phyloP scores from a whole-genome alignment of 2,888 invertebrate species.

The Ceriagrion tenellum region DNA sequence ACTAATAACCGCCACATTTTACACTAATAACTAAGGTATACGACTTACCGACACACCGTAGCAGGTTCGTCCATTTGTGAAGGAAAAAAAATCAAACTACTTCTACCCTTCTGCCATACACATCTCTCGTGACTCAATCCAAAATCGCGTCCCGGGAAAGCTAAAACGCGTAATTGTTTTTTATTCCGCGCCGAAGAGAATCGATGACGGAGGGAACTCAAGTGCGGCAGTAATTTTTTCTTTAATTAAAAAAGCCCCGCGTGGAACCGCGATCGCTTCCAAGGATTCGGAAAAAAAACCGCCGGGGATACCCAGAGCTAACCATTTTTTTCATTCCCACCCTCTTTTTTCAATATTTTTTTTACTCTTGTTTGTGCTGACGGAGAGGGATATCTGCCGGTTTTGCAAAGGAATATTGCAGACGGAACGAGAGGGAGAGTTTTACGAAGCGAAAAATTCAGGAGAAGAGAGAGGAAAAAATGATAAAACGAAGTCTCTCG shows the following conservation, averaged over 20 bases:
- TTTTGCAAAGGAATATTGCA: background rate
- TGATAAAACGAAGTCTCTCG: constrained; percentile 8
- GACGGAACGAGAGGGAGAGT: constrained; percentile 28
- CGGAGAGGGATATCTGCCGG: constrained; percentile 2
- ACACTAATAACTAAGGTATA: background rate
- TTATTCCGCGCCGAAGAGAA: background rate
- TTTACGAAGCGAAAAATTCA: constrained; percentile 12
- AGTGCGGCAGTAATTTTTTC: background rate
- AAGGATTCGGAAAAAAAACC: background rate
- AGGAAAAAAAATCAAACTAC: background rate
- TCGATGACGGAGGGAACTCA: background rate
- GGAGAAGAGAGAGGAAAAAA: background rate
- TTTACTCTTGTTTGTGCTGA: background rate
- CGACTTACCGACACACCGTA: background rate
- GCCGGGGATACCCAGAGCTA: background rate
- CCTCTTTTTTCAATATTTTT: background rate
- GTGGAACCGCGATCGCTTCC: background rate
- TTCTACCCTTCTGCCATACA: background rate
- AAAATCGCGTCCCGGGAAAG: background rate
- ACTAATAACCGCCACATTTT: background rate
- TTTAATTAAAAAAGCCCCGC: background rate
- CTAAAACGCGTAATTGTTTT: background rate
- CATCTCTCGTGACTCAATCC: background rate
- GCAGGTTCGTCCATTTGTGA: background rate
- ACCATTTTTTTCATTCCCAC: background rate